These are phyloP conservation scores for Dipodomys merriami DNA, from an alignment of 2,113 vertebrate genomes.

Conservation along the genomic window DNA sequence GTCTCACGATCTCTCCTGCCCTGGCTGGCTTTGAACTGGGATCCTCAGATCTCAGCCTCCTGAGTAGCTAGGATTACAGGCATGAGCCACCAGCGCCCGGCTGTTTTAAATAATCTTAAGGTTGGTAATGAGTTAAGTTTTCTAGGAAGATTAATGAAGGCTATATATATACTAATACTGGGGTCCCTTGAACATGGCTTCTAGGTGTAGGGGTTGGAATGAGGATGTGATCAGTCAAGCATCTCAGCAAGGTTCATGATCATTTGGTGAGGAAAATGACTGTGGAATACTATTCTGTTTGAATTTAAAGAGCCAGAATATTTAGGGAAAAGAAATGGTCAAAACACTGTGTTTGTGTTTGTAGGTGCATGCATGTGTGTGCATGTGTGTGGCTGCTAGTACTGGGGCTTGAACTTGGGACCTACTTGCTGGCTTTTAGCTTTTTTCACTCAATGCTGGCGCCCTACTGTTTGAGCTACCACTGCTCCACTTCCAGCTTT, in stretches of 20 bases:
- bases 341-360: background rate
- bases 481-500: no score
- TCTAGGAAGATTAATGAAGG: constrained; percentile 65
- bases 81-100: no score
- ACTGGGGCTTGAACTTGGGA: no score
- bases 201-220: constrained; percentile 74
- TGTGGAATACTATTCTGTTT: background rate
- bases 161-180: constrained; percentile 74
- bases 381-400: no score
- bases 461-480: no score
- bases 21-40: no score
- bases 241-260: constrained; percentile 15
- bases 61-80: no score
- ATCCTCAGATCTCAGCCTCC: no score
- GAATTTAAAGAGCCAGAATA: constrained; percentile 27
- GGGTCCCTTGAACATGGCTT: constrained; percentile 70
- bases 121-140: constrained; percentile 29
- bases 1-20: no score
- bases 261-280: background rate
- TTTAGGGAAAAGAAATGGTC: constrained; percentile 29
- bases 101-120: constrained; percentile 49
- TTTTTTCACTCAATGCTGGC: no score
- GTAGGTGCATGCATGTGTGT: no score
- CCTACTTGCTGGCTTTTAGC: no score
- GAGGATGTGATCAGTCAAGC: constrained; percentile 69